A percentile compares a stretch with the other conserved stretches of the same genome.
These are phyloP conservation scores for Rhopilema esculentum DNA, from an alignment of 30 jellyfish, hydroid and myxozoan genomes.

Conservation along the genomic window DNA sequence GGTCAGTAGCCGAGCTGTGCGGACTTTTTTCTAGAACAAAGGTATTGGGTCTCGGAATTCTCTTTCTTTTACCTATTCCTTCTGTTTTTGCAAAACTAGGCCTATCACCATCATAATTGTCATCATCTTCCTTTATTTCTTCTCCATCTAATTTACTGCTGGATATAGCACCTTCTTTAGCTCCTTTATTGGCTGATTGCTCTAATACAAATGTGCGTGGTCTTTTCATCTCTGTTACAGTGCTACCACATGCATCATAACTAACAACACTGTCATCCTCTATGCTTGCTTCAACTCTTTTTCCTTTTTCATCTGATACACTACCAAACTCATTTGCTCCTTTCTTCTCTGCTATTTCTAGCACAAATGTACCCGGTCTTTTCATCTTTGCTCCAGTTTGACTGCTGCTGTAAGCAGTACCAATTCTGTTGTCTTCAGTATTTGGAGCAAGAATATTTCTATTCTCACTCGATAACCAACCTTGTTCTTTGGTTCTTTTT, in stretches of 20 bases:
- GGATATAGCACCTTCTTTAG: background rate
- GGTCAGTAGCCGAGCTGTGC: background rate
- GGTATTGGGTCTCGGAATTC: conserved; percentile 3
- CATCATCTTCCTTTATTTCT: background rate
- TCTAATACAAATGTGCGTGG: conserved; percentile 24
- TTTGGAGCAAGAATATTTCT: background rate
- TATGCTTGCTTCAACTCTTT: background rate
- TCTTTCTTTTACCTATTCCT: background rate
- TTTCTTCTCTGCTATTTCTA: background rate
- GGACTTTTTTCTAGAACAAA: conserved; percentile 13
- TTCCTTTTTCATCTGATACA: background rate
- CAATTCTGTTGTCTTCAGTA: background rate
- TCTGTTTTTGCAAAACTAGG: background rate
- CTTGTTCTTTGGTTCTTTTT: background rate
- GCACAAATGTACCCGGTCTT: conserved; percentile 9
- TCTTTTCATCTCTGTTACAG: background rate
- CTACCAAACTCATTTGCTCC: background rate
- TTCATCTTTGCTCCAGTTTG: background rate
- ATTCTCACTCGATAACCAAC: background rate
- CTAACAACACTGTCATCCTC: background rate
- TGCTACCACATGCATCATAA: background rate
- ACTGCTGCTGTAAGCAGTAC: background rate
- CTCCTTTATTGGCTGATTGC: background rate
- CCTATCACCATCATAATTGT: background rate
- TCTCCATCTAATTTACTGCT: background rate